Evolutionary conservation across 2,113 vertebrate genomes (phyloP).

Genomic region (Synodontis membranacea): DNA sequence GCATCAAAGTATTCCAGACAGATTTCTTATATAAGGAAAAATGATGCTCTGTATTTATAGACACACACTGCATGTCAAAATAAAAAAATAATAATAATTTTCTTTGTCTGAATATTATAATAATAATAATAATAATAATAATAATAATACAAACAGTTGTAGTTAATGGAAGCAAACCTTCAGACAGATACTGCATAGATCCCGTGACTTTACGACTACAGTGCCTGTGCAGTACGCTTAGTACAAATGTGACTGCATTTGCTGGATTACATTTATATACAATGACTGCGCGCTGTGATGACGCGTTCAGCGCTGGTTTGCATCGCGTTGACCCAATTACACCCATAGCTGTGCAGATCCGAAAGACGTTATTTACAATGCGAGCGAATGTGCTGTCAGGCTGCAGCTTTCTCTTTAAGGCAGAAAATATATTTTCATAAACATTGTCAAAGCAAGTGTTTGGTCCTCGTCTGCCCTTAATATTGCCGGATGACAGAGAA

Average conservation of each 20-base stretch:
- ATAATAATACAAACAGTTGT: no score
- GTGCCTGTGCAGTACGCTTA: background rate
- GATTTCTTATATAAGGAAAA: no score
- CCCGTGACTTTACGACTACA: background rate
- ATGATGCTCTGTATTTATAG: no score
- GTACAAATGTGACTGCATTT: background rate
- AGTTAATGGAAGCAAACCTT: background rate
- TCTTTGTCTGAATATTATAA: no score
- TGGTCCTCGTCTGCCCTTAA: conserved; percentile 3
- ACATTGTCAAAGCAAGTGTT: conserved; percentile 10
- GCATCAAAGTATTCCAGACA: no score
- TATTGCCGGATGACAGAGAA: background rate
- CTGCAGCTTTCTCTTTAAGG: background rate
- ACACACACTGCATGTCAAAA: no score
- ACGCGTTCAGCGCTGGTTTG: background rate
- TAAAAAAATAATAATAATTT: no score
- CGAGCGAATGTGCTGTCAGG: background rate
- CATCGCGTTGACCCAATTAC: conserved; percentile 6
- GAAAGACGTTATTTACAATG: background rate
- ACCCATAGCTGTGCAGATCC: background rate
- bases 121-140: no score
- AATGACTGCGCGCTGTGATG: no score
- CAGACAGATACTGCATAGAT: background rate
- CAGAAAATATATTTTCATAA: conserved; percentile 4
- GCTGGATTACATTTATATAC: background rate